Percentiles rank a stretch among this genome's conserved stretches.
These are phyloP conservation scores for Heteromurus nitidus DNA, from an alignment of 2,888 invertebrate genomes.

Conservation along the genomic window DNA sequence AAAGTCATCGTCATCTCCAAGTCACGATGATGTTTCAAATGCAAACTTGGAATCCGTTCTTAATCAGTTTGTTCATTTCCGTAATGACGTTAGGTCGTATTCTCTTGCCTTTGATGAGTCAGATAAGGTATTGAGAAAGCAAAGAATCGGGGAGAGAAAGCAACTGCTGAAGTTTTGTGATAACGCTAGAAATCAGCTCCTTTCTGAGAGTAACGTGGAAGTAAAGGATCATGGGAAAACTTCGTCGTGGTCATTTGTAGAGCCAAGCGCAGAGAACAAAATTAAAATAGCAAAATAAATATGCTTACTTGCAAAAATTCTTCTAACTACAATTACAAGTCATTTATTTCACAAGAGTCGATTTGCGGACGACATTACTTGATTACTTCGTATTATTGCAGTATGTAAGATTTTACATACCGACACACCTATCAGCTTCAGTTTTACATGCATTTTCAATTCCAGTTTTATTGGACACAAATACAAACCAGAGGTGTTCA, in stretches of 20 bases:
- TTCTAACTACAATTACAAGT: not conserved
- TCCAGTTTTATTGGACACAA: too few species aligned
- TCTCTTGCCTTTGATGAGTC: constrained; percentile 64
- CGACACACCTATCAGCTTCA: too few species aligned
- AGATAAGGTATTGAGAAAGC: constrained; percentile 57
- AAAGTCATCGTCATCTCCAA: not conserved
- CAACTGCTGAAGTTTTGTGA: constrained; percentile 68
- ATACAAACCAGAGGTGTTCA: too few species aligned
- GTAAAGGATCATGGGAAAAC: constrained; percentile 69
- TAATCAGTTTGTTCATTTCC: constrained; percentile 63
- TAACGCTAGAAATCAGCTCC: constrained; percentile 57
- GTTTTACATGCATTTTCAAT: too few species aligned
- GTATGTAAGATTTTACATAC: too few species aligned
- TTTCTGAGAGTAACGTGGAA: constrained; percentile 56
- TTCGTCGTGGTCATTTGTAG: constrained; percentile 61
- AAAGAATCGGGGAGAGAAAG: constrained; percentile 59
- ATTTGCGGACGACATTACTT: too few species aligned
- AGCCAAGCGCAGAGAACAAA: not conserved
- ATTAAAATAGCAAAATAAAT: not conserved
- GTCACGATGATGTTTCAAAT: not conserved
- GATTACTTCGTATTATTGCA: too few species aligned
- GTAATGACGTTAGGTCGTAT: constrained; percentile 64
- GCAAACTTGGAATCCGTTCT: constrained; percentile 53
- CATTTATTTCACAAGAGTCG: too few species aligned
- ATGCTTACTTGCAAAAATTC: not conserved